Conservation (phyloP, 1,140 invertebrate species). For the Halictus rubicundus region DNA sequence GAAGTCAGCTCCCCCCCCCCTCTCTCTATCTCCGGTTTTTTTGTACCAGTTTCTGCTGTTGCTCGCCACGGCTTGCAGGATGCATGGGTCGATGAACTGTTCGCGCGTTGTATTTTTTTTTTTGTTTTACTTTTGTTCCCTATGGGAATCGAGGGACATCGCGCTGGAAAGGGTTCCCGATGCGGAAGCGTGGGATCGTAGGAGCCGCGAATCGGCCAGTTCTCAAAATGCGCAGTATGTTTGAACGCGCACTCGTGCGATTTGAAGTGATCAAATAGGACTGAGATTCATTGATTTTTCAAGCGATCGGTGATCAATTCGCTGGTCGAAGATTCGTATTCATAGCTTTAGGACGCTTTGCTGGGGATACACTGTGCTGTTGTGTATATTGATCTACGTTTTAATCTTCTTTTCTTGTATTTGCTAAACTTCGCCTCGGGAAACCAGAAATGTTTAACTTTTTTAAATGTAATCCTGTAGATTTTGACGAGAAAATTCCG, state of each 20-base stretch:
- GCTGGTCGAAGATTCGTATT: no score
- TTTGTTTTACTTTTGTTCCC: not conserved
- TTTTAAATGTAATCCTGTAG: no score
- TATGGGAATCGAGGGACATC: slow-evolving; percentile 1
- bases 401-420: no score
- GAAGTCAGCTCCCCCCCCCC: slow-evolving; percentile 45
- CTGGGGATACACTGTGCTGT: no score
- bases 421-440: no score
- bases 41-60: slow-evolving; percentile 29
- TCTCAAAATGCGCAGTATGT: slow-evolving; percentile 17
- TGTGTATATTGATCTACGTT: no score
- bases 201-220: slow-evolving; percentile 38
- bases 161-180: not conserved
- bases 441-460: no score
- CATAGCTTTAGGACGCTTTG: no score
- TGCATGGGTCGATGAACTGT: slow-evolving; percentile 48
- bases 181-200: slow-evolving; percentile 44
- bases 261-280: slow-evolving; percentile 5
- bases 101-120: not conserved
- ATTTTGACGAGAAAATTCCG: no score
- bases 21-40: not conserved
- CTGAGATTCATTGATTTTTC: not conserved
- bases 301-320: not conserved
- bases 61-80: slow-evolving; percentile 21
- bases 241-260: not conserved